Evolutionary conservation across 1,140 invertebrate genomes (phyloP).

Genomic region (Pollicipes pollicipes): DNA sequence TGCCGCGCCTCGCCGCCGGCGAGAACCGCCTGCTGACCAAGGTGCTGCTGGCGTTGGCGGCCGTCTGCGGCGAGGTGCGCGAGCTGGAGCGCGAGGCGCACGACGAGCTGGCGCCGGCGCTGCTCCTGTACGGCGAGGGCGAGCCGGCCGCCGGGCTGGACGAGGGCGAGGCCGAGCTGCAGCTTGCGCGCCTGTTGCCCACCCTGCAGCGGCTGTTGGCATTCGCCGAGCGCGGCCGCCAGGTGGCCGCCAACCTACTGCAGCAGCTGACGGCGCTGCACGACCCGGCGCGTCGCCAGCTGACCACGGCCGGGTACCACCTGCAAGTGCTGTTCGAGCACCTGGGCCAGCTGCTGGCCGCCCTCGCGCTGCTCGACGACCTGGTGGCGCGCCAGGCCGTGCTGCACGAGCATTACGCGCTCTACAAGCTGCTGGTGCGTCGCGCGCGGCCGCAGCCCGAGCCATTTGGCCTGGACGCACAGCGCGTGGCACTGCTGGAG

Average conservation of each 20-base stretch:
- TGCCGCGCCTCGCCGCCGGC: background rate
- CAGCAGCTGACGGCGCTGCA: conserved; percentile 45
- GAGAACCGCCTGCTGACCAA: conserved; percentile 9
- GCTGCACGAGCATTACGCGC: conserved; percentile 47
- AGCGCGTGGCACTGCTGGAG: conserved; percentile 42
- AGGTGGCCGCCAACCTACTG: conserved; percentile 43
- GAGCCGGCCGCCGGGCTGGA: conserved; percentile 22
- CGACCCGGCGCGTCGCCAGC: conserved; percentile 17
- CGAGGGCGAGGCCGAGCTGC: conserved; percentile 31
- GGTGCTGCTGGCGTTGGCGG: conserved; percentile 9
- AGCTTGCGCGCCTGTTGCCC: conserved; percentile 33
- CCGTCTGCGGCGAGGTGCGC: conserved; percentile 9
- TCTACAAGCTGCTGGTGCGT: conserved; percentile 46
- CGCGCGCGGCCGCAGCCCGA: conserved; percentile 45
- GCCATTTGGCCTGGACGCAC: conserved; percentile 37
- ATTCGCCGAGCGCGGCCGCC: conserved; percentile 45
- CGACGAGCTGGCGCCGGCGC: conserved; percentile 17
- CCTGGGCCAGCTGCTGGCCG: conserved; percentile 43
- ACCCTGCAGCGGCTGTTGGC: conserved; percentile 41
- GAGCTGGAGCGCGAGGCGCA: conserved; percentile 7
- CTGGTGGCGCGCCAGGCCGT: conserved; percentile 39
- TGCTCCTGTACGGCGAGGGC: conserved; percentile 45
- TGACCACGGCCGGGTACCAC: conserved; percentile 17
- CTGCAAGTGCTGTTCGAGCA: conserved; percentile 40
- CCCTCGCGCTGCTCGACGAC: conserved; percentile 51